Conservation (phyloP, 2,113 vertebrate species). For the zebrafish (Danio rerio) region DNA sequence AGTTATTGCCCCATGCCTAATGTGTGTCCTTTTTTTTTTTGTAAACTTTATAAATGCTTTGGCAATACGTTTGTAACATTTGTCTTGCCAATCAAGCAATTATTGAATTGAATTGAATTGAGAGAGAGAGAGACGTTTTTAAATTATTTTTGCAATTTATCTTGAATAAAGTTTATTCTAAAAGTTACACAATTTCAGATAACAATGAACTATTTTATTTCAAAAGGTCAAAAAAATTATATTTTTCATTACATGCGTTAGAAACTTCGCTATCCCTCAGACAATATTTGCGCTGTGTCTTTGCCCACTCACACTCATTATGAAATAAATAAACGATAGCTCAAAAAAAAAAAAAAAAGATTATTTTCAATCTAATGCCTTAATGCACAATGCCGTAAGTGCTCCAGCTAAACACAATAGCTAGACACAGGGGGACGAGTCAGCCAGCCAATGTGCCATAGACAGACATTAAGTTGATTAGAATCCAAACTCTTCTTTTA, state of each 20-base stretch:
- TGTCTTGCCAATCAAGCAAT: too few relatives aligned
- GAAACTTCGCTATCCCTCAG: not conserved
- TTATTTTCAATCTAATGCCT: not conserved
- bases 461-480: conserved; percentile 18
- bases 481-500: conserved; percentile 6
- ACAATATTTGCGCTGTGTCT: not conserved
- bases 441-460: not conserved
- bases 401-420: not conserved
- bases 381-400: not conserved
- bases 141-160: too few relatives aligned
- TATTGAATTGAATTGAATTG: too few relatives aligned
- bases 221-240: not conserved
- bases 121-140: too few relatives aligned
- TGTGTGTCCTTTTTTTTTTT: too few relatives aligned
- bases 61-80: too few relatives aligned
- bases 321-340: not conserved
- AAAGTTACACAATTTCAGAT: not conserved
- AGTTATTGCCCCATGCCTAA: too few relatives aligned
- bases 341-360: not conserved
- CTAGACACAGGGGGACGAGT: not conserved
- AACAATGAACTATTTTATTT: not conserved
- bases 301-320: not conserved
- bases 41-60: too few relatives aligned
- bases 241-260: not conserved
- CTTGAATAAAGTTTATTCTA: not conserved